Conservation (phyloP, 1,140 invertebrate species). For the Frieseomelitta varia region DNA sequence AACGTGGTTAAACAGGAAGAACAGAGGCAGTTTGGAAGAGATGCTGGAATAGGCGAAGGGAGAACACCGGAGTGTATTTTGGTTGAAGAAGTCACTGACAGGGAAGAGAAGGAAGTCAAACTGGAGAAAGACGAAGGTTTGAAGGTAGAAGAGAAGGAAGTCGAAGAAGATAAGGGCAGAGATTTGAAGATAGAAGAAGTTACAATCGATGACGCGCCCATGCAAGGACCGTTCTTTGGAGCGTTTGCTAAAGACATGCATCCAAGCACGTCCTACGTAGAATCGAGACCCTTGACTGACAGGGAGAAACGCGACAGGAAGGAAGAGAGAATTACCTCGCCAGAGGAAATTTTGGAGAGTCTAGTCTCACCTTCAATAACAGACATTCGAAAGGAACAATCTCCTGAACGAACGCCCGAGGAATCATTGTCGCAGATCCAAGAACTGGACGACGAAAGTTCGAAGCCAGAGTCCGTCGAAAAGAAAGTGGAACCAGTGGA, state of each 20-base stretch:
- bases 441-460: not conserved
- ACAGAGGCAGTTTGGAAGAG: not conserved
- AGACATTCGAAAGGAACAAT: not conserved
- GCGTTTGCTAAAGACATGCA: conserved; percentile 66
- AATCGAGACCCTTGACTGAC: not conserved
- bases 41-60: not conserved
- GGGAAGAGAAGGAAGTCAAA: not conserved
- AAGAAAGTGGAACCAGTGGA: conserved; percentile 18
- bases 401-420: not conserved
- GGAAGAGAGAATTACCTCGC: not conserved
- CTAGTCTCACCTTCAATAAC: too few relatives aligned
- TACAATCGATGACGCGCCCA: conserved; percentile 27
- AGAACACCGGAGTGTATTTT: not conserved
- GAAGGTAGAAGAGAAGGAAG: not conserved
- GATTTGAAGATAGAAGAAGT: not conserved
- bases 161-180: too few relatives aligned
- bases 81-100: not conserved
- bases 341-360: not conserved
- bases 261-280: not conserved
- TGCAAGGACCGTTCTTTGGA: conserved; percentile 71
- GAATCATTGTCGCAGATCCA: not conserved
- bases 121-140: not conserved
- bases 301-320: not conserved
- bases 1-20: conserved; percentile 85
- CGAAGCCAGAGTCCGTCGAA: not conserved